Evolutionary conservation across 2,113 vertebrate species (phyloP).

Genomic region (Brienomyrus longianalis): DNA sequence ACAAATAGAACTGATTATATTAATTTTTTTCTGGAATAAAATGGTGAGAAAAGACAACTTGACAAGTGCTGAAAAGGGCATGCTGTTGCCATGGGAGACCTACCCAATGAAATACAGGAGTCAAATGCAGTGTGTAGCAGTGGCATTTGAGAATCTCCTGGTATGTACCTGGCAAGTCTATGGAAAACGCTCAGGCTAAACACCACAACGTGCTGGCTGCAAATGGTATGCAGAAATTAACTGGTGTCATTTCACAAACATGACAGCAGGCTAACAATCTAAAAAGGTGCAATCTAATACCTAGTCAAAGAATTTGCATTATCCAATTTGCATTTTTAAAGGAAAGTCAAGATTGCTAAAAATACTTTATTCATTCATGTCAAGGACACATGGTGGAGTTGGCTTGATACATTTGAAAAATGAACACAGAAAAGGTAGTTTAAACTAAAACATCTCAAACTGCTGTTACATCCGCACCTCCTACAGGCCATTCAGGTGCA

Average conservation of each 20-base stretch:
- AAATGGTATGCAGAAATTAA: background rate
- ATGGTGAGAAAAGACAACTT: slow-evolving; percentile 22
- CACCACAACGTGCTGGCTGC: background rate
- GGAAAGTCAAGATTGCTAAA: background rate
- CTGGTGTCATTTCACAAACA: background rate
- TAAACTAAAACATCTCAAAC: background rate
- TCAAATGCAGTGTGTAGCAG: background rate
- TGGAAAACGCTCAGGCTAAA: background rate
- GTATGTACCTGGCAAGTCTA: background rate
- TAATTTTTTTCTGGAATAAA: slow-evolving; percentile 10
- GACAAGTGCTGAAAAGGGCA: slow-evolving; percentile 25
- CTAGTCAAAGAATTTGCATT: background rate
- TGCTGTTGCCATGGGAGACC: slow-evolving; percentile 34
- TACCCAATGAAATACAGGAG: slow-evolving; percentile 6
- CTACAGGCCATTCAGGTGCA: background rate
- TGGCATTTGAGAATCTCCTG: background rate
- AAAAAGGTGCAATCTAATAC: background rate
- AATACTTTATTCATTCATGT: background rate
- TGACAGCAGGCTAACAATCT: background rate
- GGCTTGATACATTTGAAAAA: background rate
- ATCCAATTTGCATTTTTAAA: background rate
- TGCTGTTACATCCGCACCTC: background rate
- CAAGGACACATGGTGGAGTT: background rate
- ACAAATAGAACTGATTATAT: slow-evolving; percentile 21
- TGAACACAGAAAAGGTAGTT: background rate